A percentile compares a stretch with the other conserved stretches of the same genome.
Evolutionary conservation across 2,113 vertebrate genomes (phyloP).

Genomic region (Centropristis striata): DNA sequence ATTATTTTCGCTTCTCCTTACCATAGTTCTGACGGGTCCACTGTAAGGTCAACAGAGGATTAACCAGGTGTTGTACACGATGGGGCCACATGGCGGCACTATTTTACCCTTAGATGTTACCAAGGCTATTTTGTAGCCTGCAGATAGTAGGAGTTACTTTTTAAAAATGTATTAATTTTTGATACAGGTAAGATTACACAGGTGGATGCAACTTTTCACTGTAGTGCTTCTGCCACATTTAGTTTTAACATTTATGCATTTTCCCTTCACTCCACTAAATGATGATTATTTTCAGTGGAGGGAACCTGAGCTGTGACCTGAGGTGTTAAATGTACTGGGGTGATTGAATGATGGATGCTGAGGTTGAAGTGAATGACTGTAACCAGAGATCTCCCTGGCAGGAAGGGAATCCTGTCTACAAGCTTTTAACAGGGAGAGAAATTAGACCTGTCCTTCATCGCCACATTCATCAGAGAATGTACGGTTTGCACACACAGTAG

Average conservation of each 20-base stretch:
- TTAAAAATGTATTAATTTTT: slow-evolving; percentile 43
- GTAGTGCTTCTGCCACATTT: slow-evolving; percentile 52
- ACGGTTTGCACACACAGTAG: slow-evolving; percentile 71
- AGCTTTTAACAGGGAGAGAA: slow-evolving; percentile 67
- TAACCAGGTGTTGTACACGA: slow-evolving; percentile 41
- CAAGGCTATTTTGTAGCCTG: slow-evolving; percentile 44
- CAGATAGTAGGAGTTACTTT: slow-evolving; percentile 35
- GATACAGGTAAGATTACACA: slow-evolving; percentile 41
- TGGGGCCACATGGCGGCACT: slow-evolving; percentile 71
- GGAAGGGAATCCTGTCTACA: slow-evolving; percentile 73
- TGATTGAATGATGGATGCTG: slow-evolving; percentile 73
- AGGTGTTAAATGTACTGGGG: slow-evolving; percentile 70
- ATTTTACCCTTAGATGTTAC: slow-evolving; percentile 53
- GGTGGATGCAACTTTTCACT: slow-evolving; percentile 51
- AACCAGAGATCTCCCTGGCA: slow-evolving; percentile 69
- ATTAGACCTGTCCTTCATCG: slow-evolving; percentile 72
- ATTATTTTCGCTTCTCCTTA: slow-evolving; percentile 40
- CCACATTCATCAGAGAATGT: slow-evolving; percentile 71
- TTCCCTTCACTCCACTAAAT: slow-evolving; percentile 44
- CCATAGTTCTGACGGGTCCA: slow-evolving; percentile 30
- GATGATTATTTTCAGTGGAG: slow-evolving; percentile 57
- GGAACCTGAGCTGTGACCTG: slow-evolving; percentile 69
- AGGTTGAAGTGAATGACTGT: slow-evolving; percentile 71
- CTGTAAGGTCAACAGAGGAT: slow-evolving; percentile 30
- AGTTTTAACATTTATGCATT: slow-evolving; percentile 49